Conservation (phyloP, 2,797 vertebrate genomes). For the Phaenicophaeus curvirostris region DNA sequence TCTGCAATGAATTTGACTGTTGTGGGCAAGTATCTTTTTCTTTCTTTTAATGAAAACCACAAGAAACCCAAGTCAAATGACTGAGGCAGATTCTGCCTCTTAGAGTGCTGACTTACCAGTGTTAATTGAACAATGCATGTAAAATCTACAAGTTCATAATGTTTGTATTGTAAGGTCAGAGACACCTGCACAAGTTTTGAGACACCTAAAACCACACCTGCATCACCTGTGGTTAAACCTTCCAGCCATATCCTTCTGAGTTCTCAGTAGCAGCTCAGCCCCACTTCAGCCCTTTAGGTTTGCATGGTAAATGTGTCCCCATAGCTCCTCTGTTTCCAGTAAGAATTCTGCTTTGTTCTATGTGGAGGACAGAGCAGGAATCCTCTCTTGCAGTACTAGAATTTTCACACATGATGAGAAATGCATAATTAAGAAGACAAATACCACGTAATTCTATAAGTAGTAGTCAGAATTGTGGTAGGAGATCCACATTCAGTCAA, state of each 20-base stretch:
- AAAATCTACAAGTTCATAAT: neutral
- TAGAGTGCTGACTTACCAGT: neutral
- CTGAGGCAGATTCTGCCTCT: neutral
- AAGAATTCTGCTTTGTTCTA: neutral
- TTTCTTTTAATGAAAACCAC: neutral
- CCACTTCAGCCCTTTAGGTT: neutral
- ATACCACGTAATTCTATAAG: neutral
- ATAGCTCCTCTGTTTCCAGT: neutral
- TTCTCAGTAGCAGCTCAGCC: neutral
- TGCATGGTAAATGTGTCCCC: neutral
- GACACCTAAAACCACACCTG: neutral
- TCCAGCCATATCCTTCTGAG: neutral
- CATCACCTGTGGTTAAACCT: neutral
- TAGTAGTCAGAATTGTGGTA: neutral
- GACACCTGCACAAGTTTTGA: neutral
- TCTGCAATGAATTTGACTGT: neutral
- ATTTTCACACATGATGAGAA: neutral
- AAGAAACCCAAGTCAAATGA: neutral
- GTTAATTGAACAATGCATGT: neutral
- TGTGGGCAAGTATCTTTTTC: neutral
- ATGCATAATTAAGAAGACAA: neutral
- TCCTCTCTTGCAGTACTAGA: neutral
- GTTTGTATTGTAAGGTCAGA: neutral
- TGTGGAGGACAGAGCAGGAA: neutral
- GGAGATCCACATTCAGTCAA: neutral